phyloP scores from a whole-genome alignment of 1,140 invertebrate genomes.

The Lerema accius region DNA sequence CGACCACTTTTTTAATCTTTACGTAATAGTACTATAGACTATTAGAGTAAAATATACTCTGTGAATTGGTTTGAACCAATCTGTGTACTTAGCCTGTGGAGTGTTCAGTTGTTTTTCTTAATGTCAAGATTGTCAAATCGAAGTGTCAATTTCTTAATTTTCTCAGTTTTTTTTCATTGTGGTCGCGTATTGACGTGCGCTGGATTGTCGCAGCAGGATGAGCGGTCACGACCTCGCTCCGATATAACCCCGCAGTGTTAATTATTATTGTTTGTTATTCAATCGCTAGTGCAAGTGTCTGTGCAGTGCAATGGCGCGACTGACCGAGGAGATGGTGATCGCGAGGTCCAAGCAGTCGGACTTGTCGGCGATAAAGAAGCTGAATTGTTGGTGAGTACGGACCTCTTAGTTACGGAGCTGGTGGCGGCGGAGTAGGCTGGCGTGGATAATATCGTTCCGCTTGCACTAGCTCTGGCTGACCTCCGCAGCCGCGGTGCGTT shows the following conservation, averaged over 20 bases:
- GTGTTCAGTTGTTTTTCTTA: too few relatives aligned
- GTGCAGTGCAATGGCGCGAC: slow-evolving; percentile 85
- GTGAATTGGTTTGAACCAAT: too few relatives aligned
- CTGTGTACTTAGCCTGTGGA: too few relatives aligned
- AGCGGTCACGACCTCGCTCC: slow-evolving; percentile 53
- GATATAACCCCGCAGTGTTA: slow-evolving; percentile 47
- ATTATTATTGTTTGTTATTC: slow-evolving; percentile 40
- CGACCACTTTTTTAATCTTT: too few relatives aligned
- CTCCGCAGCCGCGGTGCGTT: slow-evolving; percentile 48
- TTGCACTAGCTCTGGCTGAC: slow-evolving; percentile 40
- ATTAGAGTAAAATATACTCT: too few relatives aligned
- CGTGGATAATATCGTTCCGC: slow-evolving; percentile 41
- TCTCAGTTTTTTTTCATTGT: slow-evolving; percentile 39
- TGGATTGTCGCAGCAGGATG: slow-evolving; percentile 45
- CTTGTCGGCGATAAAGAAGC: slow-evolving; percentile 90
- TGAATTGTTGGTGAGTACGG: slow-evolving; percentile 93
- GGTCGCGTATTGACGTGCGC: slow-evolving; percentile 31
- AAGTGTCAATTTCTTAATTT: slow-evolving; percentile 29
- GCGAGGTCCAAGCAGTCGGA: slow-evolving; percentile 94
- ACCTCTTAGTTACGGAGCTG: slow-evolving; percentile 46
- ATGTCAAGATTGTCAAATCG: slow-evolving; percentile 4
- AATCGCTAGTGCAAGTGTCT: slow-evolving; percentile 42
- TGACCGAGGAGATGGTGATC: slow-evolving; percentile 96
- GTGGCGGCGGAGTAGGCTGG: slow-evolving; percentile 27
- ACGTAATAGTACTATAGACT: too few relatives aligned